A percentile compares a stretch with the other conserved stretches of the same genome.
These are phyloP conservation scores for Calonectris borealis DNA, from an alignment of 2,113 vertebrate genomes.

Conservation along the genomic window DNA sequence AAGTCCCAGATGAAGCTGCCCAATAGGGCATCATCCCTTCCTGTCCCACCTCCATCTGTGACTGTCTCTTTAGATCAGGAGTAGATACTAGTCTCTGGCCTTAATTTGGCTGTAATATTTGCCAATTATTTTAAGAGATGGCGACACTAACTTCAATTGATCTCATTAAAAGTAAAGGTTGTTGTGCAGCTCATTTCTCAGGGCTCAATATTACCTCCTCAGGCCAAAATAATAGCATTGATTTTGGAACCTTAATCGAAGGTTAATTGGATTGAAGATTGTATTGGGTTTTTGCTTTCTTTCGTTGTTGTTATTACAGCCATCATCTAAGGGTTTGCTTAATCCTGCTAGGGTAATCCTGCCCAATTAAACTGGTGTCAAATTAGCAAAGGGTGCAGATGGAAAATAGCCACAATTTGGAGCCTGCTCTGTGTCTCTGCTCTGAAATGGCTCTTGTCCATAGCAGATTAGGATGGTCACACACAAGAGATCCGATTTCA, in stretches of 20 bases:
- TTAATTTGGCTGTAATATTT: conserved; percentile 74
- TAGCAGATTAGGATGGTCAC: not conserved
- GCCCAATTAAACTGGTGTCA: conserved; percentile 63
- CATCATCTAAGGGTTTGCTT: conserved; percentile 50
- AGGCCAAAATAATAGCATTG: conserved; percentile 68
- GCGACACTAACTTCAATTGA: conserved; percentile 75
- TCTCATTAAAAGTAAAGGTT: conserved; percentile 81
- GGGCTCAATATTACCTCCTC: conserved; percentile 61
- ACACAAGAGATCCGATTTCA: not conserved
- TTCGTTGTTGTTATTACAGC: conserved; percentile 20
- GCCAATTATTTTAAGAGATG: conserved; percentile 77
- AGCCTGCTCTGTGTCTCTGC: not conserved
- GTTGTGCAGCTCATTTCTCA: conserved; percentile 46
- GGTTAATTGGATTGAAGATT: conserved; percentile 79
- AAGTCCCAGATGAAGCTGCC: conserved; percentile 3
- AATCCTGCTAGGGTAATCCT: conserved; percentile 44
- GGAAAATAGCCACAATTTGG: not conserved
- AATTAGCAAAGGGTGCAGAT: conserved; percentile 49
- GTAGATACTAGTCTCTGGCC: conserved; percentile 30
- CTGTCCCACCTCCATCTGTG: not conserved
- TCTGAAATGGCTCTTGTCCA: not conserved
- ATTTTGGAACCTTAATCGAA: conserved; percentile 79
- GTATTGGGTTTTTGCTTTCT: conserved; percentile 39
- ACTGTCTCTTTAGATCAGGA: conserved; percentile 65
- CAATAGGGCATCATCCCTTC: not conserved